Conservation (phyloP, 2,888 invertebrate species). For the Seira musarum region DNA sequence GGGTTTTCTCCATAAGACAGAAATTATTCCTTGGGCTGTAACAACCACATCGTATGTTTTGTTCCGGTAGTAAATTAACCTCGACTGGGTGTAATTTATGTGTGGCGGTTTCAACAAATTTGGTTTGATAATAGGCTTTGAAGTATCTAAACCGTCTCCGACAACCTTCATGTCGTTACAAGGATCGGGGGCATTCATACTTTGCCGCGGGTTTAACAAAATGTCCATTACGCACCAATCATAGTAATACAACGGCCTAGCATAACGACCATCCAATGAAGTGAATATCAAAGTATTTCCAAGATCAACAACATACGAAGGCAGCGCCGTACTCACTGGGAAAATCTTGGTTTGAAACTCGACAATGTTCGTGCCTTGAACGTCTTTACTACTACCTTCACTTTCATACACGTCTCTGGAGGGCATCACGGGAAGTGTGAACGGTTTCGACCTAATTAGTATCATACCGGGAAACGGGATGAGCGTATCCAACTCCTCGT, state of each 20-base stretch:
- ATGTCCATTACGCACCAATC: conserved; percentile 10
- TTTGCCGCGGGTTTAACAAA: background rate
- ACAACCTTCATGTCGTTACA: too few relatives aligned
- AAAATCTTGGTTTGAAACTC: conserved; percentile 32
- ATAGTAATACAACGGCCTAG: conserved; percentile 46
- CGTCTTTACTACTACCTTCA: background rate
- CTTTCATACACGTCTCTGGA: conserved; percentile 27
- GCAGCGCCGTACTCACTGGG: conserved; percentile 57
- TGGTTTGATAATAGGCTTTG: too few relatives aligned
- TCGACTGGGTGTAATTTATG: too few relatives aligned
- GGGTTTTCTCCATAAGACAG: conserved; percentile 50
- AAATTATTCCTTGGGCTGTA: conserved; percentile 62
- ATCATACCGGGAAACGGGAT: conserved; percentile 48
- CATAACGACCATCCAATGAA: conserved; percentile 60
- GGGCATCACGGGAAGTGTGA: background rate
- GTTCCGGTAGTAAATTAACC: too few relatives aligned
- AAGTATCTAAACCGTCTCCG: too few relatives aligned
- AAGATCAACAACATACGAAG: conserved; percentile 57
- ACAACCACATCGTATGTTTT: conserved; percentile 52
- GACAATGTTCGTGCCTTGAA: background rate
- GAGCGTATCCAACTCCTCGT: conserved; percentile 27
- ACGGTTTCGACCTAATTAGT: conserved; percentile 19
- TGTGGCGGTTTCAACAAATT: too few relatives aligned
- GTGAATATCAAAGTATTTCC: conserved; percentile 54
- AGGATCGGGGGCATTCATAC: too few relatives aligned